Evolutionary conservation across 1,140 invertebrate genomes (phyloP).

Genomic region (Conus ventricosus): DNA sequence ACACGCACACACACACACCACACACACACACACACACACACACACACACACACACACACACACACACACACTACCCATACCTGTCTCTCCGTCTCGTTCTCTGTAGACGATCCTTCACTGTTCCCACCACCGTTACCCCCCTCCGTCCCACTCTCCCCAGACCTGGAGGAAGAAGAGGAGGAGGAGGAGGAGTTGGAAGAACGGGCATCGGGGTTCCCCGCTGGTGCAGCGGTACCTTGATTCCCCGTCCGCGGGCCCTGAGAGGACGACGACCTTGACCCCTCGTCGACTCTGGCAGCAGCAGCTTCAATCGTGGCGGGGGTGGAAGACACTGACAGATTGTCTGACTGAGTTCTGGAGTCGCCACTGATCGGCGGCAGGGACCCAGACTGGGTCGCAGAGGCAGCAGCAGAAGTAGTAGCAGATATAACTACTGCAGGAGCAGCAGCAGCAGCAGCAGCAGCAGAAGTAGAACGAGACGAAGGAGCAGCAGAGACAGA

Average conservation of each 20-base stretch:
- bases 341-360: neutral
- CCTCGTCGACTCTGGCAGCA: too few relatives aligned
- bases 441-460: too few relatives aligned
- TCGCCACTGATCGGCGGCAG: too few relatives aligned
- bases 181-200: too few relatives aligned
- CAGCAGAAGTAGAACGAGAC: too few relatives aligned
- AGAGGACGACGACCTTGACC: neutral
- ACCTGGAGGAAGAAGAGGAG: neutral
- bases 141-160: neutral
- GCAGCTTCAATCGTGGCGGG: neutral
- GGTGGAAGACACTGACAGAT: neutral
- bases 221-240: neutral
- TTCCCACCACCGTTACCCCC: neutral
- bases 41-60: conserved; percentile 3
- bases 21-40: conserved; percentile 6
- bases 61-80: neutral
- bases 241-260: too few relatives aligned
- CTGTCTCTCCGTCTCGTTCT: conserved; percentile 2
- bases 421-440: too few relatives aligned
- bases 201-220: neutral
- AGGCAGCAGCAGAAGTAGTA: too few relatives aligned
- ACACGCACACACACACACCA: neutral
- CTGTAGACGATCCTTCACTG: neutral
- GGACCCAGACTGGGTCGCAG: too few relatives aligned
- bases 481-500: too few relatives aligned